A percentile compares a stretch with the other conserved stretches of the same genome.
These are phyloP conservation scores for Leucopsar rothschildi DNA, from an alignment of 2,113 vertebrate species.

Conservation along the genomic window DNA sequence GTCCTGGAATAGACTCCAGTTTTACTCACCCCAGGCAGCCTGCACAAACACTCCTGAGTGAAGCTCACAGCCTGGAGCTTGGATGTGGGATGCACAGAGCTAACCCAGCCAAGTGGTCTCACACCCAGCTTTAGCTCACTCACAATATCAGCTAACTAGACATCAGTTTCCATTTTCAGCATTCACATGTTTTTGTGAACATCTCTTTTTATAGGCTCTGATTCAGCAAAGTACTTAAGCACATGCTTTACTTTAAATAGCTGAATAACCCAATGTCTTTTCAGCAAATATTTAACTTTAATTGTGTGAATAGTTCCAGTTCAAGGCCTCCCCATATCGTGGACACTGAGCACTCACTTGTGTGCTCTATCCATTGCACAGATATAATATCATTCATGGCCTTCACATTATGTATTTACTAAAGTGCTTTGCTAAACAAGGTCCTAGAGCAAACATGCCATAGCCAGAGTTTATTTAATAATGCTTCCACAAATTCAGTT, in stretches of 20 bases:
- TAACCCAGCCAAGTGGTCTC: not conserved
- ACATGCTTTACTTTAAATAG: conserved; percentile 37
- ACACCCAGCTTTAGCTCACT: not conserved
- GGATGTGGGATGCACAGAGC: not conserved
- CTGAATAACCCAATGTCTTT: conserved; percentile 40
- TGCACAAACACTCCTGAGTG: not conserved
- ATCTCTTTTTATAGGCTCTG: conserved; percentile 38
- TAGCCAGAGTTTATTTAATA: conserved; percentile 20
- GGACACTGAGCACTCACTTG: not conserved
- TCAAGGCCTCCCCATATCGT: not conserved
- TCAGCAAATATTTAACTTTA: conserved; percentile 35
- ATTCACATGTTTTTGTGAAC: not conserved
- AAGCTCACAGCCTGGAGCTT: not conserved
- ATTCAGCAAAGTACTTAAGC: conserved; percentile 29
- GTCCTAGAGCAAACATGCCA: conserved; percentile 34
- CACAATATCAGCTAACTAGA: not conserved
- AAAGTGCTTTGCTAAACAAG: conserved; percentile 31
- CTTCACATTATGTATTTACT: not conserved
- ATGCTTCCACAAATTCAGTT: not conserved
- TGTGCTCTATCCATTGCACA: not conserved
- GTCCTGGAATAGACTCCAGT: not conserved
- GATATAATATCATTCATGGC: not conserved
- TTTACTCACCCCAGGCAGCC: not conserved
- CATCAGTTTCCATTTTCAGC: conserved; percentile 16
- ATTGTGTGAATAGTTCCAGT: conserved; percentile 38